These are phyloP conservation scores for Listronotus bonariensis DNA, from an alignment of 1,140 invertebrate genomes.

Conservation along the genomic window DNA sequence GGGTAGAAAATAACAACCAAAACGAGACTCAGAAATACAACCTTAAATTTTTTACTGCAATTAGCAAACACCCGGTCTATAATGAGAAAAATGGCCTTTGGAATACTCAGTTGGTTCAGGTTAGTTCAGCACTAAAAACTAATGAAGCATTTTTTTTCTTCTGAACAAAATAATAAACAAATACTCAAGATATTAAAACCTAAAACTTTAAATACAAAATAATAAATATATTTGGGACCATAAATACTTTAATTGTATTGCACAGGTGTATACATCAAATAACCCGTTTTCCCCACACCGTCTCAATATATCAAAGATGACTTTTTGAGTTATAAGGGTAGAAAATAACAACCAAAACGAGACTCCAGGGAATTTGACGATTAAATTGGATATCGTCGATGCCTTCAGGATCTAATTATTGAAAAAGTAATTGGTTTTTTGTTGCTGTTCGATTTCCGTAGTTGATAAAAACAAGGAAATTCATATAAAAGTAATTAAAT, in stretches of 20 bases:
- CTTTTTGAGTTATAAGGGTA: conserved; percentile 30
- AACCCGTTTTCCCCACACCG: conserved; percentile 9
- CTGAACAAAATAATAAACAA: no score
- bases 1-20: conserved; percentile 27
- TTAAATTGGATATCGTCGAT: conserved; percentile 29
- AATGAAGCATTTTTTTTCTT: no score
- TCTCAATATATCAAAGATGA: conserved; percentile 24
- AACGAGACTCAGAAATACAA: no score
- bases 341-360: conserved; percentile 25
- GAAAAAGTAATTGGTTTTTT: conserved; percentile 32
- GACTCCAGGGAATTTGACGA: conserved; percentile 29
- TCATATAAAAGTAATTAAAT: conserved; percentile 28
- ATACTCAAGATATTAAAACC: no score
- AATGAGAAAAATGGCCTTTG: no score
- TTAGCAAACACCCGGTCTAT: no score
- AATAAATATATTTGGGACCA: no score
- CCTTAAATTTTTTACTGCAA: no score
- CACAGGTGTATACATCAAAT: conserved; percentile 16
- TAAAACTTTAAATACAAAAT: no score
- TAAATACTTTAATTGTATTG: no score
- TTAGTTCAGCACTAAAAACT: no score
- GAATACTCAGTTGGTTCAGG: no score
- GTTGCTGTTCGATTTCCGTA: background rate
- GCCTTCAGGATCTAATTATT: conserved; percentile 31
- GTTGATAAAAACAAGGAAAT: conserved; percentile 21